Conservation (phyloP, 2,113 vertebrate genomes). For the Cyprinodon brontotheroides region DNA sequence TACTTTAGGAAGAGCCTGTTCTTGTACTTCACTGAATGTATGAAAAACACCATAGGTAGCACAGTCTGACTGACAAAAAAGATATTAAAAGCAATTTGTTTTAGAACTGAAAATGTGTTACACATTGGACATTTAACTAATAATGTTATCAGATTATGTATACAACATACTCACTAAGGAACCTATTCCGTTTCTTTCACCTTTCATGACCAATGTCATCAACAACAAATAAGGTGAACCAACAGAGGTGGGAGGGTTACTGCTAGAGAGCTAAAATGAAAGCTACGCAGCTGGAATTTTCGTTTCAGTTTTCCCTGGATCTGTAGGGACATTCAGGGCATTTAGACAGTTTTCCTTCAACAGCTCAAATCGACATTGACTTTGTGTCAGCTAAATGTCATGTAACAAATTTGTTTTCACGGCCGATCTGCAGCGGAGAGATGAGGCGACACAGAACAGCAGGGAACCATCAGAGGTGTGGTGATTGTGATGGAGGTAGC, state of each 20-base stretch:
- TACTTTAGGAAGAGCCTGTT: not conserved
- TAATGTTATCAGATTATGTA: no score
- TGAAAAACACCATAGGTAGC: not conserved
- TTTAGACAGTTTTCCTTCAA: conserved; percentile 20
- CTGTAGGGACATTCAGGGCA: conserved; percentile 17
- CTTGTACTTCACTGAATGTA: not conserved
- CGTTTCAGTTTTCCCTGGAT: conserved; percentile 10
- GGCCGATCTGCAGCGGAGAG: conserved; percentile 8
- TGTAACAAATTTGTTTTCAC: conserved; percentile 22
- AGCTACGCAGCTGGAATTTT: not conserved
- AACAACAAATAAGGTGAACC: not conserved
- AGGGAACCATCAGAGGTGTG: conserved; percentile 7
- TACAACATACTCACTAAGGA: not conserved
- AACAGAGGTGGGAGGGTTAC: not conserved
- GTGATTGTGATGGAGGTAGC: conserved; percentile 12
- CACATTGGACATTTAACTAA: conserved; percentile 4
- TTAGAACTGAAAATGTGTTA: no score
- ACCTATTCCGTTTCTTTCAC: not conserved
- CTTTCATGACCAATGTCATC: conserved; percentile 2
- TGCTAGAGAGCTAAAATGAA: not conserved
- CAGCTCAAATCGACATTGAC: conserved; percentile 11
- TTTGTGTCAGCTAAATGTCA: conserved; percentile 12
- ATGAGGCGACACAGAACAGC: conserved; percentile 10
- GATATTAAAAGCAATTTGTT: no score
- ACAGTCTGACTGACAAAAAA: not conserved